phyloP scores from a whole-genome alignment of 2,113 vertebrate genomes.

The Grantiella picta region DNA sequence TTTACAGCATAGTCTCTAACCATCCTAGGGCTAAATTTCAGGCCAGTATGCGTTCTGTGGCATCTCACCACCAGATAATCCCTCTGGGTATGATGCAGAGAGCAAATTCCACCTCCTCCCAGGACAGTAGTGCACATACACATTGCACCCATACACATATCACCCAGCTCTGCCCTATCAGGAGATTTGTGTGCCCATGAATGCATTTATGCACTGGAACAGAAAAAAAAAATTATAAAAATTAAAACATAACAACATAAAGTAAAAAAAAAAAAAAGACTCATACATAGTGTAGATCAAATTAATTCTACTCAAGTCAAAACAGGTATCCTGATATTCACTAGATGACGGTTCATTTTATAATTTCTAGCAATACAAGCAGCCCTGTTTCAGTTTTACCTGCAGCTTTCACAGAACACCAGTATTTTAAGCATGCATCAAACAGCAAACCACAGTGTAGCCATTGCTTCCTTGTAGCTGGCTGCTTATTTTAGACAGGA shows the following conservation, averaged over 20 bases:
- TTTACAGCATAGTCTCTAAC: not conserved
- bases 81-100: not conserved
- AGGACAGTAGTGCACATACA: not conserved
- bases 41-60: not conserved
- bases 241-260: not conserved
- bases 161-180: not conserved
- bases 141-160: not conserved
- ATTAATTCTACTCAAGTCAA: not conserved
- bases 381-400: not conserved
- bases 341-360: not conserved
- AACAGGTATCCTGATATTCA: not conserved
- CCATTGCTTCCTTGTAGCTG: not conserved
- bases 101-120: not conserved
- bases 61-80: fast-evolving
- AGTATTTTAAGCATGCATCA: not conserved
- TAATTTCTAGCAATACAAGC: not conserved
- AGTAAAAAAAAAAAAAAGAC: not conserved
- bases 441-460: not conserved
- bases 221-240: not conserved
- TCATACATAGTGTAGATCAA: not conserved
- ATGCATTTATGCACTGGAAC: not conserved
- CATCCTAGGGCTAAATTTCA: not conserved
- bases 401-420: not conserved
- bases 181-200: not conserved
- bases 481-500: conserved; percentile 25